Conservation (phyloP, 1,140 invertebrate species). For the Frieseomelitta varia region DNA sequence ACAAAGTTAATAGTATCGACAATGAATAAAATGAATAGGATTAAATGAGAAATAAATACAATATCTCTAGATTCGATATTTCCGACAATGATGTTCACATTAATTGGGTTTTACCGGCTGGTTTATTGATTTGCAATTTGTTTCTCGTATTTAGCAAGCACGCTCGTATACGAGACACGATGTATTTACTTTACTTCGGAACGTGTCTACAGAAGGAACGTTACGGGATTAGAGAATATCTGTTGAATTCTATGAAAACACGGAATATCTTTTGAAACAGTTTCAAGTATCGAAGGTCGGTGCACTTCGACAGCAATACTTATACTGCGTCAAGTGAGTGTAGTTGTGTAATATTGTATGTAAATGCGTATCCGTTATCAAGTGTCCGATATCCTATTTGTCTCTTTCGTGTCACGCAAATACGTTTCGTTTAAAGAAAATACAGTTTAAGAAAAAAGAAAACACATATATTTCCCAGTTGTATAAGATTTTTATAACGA, state of each 20-base stretch:
- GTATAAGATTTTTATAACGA: neutral
- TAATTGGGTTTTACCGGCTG: neutral
- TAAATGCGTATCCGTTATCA: neutral
- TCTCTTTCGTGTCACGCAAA: neutral
- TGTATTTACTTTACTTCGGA: conserved; percentile 33
- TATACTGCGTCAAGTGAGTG: conserved; percentile 50
- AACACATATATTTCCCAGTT: neutral
- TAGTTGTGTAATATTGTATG: conserved; percentile 2
- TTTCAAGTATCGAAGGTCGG: conserved; percentile 39
- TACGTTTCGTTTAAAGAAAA: neutral
- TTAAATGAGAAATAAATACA: neutral
- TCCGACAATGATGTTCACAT: neutral
- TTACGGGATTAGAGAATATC: conserved; percentile 34
- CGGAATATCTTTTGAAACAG: conserved; percentile 23
- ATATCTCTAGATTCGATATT: neutral
- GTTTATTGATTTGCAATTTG: conserved; percentile 22
- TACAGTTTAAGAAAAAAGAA: neutral
- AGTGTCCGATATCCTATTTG: conserved; percentile 21
- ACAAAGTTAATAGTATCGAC: neutral
- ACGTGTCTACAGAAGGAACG: conserved; percentile 12
- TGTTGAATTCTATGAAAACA: conserved; percentile 26
- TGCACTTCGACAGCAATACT: conserved; percentile 40
- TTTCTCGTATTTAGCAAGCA: conserved; percentile 38
- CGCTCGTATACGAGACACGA: conserved; percentile 16
- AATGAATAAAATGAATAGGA: neutral